Base-by-base conservation (phyloP, 2,113 vertebrate species). In the Leiothrix lutea region DNA sequence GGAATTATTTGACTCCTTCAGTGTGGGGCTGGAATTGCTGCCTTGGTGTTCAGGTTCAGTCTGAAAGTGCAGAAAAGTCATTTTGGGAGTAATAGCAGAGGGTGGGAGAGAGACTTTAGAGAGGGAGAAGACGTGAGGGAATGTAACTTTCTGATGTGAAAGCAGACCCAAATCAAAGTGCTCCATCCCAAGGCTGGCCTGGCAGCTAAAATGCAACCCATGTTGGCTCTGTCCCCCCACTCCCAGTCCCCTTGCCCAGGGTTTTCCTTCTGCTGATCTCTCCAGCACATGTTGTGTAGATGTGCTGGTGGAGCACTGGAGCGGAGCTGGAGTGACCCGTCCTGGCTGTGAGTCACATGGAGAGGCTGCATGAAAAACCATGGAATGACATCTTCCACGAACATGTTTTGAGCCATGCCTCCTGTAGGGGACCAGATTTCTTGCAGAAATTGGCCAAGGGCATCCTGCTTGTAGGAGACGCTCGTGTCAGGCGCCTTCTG, bases 261-360 rank as follows among this genome's bases (percentile, higher is more conserved):
- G 17, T 5, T 69, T 86, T 48, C 31, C 47, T 51, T 31, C 48
- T 83, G 38, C 54, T 57, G 48, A 4, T 50, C 8, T 45, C 42
- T 51, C 23, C 33, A 7, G 0, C 22, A 13, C 0, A 0, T 2
- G 3, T 6, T 31, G 10, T 29, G 60, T 33, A 8, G 57, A 16
- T 36, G 4, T 38, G 42, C 51, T 35, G 45, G 13, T 38, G 35
- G 10, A 16, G 11, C 14, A 13, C 28, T 8, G 21, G 67, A 64
- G 66, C 36, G 66, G n/a, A 33, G 85, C 47, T 66, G 60, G 51
- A 61, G 47, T 1, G 3, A 26, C 48, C 50, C 2, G 0, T 19
- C 58, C 64, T 51, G 73, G 26, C 15, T 48, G 2, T 22, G 31
- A 72, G 71, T n/a, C 4, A 4, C 16, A 22, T 13, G 35, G 12